Evolutionary conservation across 2,797 vertebrate genomes (phyloP).

Genomic region (Echiichthys vipera): DNA sequence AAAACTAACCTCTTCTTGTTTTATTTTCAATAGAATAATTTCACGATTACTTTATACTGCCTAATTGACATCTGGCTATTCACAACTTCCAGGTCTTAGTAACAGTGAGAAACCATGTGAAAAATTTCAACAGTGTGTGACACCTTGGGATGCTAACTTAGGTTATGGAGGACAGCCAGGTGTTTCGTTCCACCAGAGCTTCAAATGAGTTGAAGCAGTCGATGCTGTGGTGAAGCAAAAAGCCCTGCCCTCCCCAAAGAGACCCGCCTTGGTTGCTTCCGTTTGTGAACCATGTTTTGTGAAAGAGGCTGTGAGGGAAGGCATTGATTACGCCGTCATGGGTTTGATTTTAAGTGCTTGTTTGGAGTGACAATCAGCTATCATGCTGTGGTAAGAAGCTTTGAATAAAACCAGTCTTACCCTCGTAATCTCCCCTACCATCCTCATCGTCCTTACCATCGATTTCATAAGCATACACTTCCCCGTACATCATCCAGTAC

Average conservation of each 20-base stretch:
- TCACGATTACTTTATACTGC: background rate
- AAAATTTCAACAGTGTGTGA: conserved; percentile 33
- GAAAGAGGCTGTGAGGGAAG: conserved; percentile 18
- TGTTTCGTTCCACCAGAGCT: conserved; percentile 42
- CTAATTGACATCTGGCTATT: background rate
- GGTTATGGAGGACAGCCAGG: conserved; percentile 12
- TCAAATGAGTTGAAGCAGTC: conserved; percentile 42
- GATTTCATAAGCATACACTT: conserved; percentile 99
- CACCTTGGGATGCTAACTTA: conserved; percentile 18
- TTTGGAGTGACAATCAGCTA: conserved; percentile 56
- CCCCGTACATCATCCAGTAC: conserved; percentile 99
- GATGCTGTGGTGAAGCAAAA: conserved; percentile 47
- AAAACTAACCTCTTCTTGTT: background rate
- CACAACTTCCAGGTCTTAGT: background rate
- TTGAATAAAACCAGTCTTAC: conserved; percentile 55
- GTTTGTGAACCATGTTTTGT: background rate
- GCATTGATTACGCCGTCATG: conserved; percentile 36
- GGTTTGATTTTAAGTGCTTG: conserved; percentile 62
- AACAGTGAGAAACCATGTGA: conserved; percentile 30
- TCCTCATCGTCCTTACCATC: conserved; percentile 89
- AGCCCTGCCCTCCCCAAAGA: background rate
- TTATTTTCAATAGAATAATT: background rate
- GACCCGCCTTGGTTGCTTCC: no score
- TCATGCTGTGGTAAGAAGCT: conserved; percentile 51
- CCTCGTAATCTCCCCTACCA: conserved; percentile 55